These are phyloP conservation scores for Drosophila azteca DNA, from an alignment of 1,140 invertebrate species.

Conservation along the genomic window DNA sequence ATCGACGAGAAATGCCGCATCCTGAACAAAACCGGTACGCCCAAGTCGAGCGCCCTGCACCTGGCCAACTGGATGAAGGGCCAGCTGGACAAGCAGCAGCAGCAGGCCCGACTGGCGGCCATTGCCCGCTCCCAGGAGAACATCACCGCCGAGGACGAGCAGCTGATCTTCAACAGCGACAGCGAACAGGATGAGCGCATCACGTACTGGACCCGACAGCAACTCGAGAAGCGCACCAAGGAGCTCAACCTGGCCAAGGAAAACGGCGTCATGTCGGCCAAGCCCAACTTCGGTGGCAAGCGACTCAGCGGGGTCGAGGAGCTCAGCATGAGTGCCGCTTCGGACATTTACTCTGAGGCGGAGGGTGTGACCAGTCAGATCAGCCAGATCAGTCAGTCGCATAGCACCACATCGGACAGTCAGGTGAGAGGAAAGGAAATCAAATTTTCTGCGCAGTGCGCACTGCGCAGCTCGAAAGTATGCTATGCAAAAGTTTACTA, in stretches of 20 bases:
- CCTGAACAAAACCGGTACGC: slow-evolving; percentile 85
- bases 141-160: slow-evolving; percentile 72
- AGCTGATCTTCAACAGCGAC: slow-evolving; percentile 80
- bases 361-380: slow-evolving; percentile 45
- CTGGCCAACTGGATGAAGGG: slow-evolving; percentile 89
- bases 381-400: slow-evolving; percentile 87
- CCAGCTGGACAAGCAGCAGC: slow-evolving; percentile 84
- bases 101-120: slow-evolving; percentile 76
- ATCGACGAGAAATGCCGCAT: slow-evolving; percentile 87
- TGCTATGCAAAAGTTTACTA: no score
- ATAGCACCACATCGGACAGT: slow-evolving; percentile 89
- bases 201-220: slow-evolving; percentile 89
- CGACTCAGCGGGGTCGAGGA: slow-evolving; percentile 77
- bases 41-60: slow-evolving; percentile 86
- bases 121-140: slow-evolving; percentile 70
- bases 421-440: slow-evolving; percentile 85
- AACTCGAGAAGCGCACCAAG: slow-evolving; percentile 87
- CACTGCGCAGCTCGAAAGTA: no score
- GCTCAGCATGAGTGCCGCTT: slow-evolving; percentile 78
- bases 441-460: no score
- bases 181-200: slow-evolving; percentile 85
- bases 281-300: slow-evolving; percentile 78
- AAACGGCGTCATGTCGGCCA: slow-evolving; percentile 79
- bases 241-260: slow-evolving; percentile 86
- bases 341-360: slow-evolving; percentile 85